Base-by-base conservation (phyloP, 2,113 vertebrate species). In the Monopterus albus region DNA sequence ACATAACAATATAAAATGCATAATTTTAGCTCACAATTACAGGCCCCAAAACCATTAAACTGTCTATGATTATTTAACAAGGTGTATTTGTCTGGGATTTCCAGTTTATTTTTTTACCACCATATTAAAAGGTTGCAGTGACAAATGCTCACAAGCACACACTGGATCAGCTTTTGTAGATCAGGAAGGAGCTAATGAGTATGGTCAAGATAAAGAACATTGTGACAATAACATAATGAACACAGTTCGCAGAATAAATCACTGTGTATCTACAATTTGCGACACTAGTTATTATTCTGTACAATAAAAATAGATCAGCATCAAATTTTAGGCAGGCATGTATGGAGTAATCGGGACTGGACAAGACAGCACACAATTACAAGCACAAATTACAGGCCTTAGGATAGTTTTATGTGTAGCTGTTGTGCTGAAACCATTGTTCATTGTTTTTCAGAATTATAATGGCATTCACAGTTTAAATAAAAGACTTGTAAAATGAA, bases 321-420 rank as follows among this genome's bases (percentile, higher is more conserved):
- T 68, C 47, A n/a, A 2, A 2, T 68, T 64, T 68, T 12, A 15
- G 10, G 20, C 52, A 59, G 28, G 4, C 51, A 49, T 45, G 26
- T 70, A 57, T 63, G 28, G 58, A 43, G 31, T 43, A 67, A 71
- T 72, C 8, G 13, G 29, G 39, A 68, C 38, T 42, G 77, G 78
- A 76, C 70, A 39, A 18, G 78, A 78, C 81, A 86, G 51, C 57
- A 17, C 79, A 59, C 36, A 82, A 89, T 89, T 87, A 85, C 65
- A 76, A 59, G 53, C 63, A 73, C 69, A 81, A 86, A 88, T 86
- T 83, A 79, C 75, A 70, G 75, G 68, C 72, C 46, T 83, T 29
- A 33, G 13, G 66, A 66, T 72, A 60, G 60, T 78, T 66, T 60
- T 78, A 52, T 78, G 59, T 72, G 56, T 62, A 63, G 53, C 43